Evolutionary conservation across 2,888 invertebrate genomes (phyloP).

Genomic region (Melanargia galathea): DNA sequence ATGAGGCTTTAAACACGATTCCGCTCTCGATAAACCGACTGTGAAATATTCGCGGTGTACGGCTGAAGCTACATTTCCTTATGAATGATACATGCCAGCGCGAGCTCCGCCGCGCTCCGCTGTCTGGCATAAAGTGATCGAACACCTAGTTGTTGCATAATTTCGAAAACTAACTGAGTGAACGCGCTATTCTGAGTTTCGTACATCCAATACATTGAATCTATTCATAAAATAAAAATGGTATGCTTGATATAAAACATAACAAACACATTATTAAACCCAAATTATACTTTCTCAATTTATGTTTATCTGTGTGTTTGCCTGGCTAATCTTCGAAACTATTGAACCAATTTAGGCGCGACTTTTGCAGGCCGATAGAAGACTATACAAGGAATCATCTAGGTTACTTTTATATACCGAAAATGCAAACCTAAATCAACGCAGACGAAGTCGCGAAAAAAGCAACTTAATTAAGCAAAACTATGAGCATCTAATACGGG

Average conservation of each 20-base stretch:
- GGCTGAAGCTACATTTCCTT: constrained; percentile 67
- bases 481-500: neutral
- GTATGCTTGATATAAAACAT: too few species aligned
- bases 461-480: neutral
- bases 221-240: too few species aligned
- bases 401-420: too few species aligned
- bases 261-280: too few species aligned
- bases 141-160: constrained; percentile 59
- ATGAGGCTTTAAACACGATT: constrained; percentile 77
- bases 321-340: too few species aligned
- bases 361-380: too few species aligned
- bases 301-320: too few species aligned
- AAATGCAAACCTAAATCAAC: neutral
- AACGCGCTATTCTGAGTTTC: constrained; percentile 37
- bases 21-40: constrained; percentile 76
- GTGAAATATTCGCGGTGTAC: constrained; percentile 75
- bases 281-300: too few species aligned
- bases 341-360: too few species aligned
- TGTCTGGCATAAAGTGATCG: constrained; percentile 48
- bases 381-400: too few species aligned
- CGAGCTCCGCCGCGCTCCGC: constrained; percentile 46
- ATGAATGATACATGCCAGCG: constrained; percentile 76
- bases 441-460: neutral
- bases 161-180: constrained; percentile 49
- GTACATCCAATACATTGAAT: neutral